These are phyloP conservation scores for Watersipora subatra DNA, from an alignment of 1,140 invertebrate genomes.

Conservation along the genomic window DNA sequence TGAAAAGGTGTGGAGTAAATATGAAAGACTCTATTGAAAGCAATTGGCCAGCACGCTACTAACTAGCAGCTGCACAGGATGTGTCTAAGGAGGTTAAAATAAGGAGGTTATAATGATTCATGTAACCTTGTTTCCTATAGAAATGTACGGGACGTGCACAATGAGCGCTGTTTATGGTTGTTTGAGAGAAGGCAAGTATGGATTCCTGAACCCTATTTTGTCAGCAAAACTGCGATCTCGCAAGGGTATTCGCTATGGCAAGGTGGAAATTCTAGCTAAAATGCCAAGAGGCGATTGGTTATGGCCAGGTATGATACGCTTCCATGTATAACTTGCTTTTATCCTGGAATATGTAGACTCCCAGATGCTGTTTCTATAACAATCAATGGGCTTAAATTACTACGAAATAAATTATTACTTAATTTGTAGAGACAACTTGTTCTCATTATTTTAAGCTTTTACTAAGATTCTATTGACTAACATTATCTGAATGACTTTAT, in stretches of 20 bases:
- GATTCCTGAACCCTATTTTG: conserved; percentile 1
- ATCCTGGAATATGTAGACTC: no score
- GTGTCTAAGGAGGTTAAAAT: no score
- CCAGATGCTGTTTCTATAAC: conserved; percentile 16
- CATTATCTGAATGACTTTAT: no score
- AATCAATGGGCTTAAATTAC: not conserved
- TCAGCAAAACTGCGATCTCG: not conserved
- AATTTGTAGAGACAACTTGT: not conserved
- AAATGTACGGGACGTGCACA: not conserved
- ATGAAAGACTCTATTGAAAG: no score
- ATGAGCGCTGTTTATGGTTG: not conserved
- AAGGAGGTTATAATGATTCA: not conserved
- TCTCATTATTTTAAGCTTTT: no score
- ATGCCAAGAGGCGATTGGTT: conserved; percentile 63
- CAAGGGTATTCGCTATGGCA: conserved; percentile 47
- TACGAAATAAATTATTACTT: not conserved
- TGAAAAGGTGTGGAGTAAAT: no score
- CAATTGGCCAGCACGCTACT: no score
- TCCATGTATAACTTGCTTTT: no score
- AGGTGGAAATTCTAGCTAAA: conserved; percentile 60
- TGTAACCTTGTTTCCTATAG: not conserved
- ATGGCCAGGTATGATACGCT: conserved; percentile 52
- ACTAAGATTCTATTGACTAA: no score
- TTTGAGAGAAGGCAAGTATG: not conserved
- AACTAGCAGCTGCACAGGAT: no score